These are phyloP conservation scores for Plestiodon gilberti DNA, from an alignment of 2,113 vertebrate genomes.

Conservation along the genomic window DNA sequence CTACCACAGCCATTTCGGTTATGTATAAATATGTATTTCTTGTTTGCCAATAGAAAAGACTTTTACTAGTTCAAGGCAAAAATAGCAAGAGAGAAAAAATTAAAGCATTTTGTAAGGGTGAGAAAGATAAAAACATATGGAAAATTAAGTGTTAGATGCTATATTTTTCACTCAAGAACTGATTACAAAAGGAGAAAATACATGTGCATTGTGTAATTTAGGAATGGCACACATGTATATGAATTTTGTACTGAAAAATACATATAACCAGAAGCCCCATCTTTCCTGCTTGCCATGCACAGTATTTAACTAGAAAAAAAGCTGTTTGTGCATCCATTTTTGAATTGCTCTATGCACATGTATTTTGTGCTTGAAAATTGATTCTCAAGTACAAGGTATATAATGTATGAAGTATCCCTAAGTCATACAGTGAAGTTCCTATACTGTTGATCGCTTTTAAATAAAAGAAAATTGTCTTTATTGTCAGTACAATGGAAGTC, in stretches of 20 bases:
- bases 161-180: not conserved
- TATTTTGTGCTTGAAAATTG: not conserved
- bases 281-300: not conserved
- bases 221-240: not conserved
- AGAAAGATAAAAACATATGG: not conserved
- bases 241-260: not conserved
- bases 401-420: not conserved
- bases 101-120: not conserved
- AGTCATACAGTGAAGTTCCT: not conserved
- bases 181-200: not conserved
- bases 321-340: not conserved
- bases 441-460: not conserved
- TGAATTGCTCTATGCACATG: not conserved
- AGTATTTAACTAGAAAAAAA: not conserved
- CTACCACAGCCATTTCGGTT: constrained; percentile 38
- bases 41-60: constrained; percentile 5
- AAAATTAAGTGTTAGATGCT: not conserved
- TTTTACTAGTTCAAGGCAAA: constrained; percentile 25
- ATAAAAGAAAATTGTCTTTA: not conserved
- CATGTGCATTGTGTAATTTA: not conserved
- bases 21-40: constrained; percentile 3
- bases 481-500: not conserved
- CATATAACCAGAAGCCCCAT: not conserved
- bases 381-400: not conserved
- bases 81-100: not conserved